These are phyloP conservation scores for Rutpela maculata DNA, from an alignment of 2,888 invertebrate species.

Conservation along the genomic window DNA sequence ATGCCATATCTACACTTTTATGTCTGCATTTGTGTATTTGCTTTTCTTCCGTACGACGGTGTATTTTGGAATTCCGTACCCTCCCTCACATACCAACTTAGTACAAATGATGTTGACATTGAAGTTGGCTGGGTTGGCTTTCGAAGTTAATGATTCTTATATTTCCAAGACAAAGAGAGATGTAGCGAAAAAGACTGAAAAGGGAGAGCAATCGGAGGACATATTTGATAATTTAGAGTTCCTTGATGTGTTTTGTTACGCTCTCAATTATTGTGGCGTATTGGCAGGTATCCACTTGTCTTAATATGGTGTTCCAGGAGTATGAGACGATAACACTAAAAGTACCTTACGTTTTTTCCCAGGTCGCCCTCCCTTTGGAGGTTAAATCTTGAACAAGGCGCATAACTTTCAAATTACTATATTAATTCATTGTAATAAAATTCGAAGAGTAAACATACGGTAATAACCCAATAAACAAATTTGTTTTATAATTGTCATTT, in stretches of 20 bases:
- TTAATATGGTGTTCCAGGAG: too few species aligned
- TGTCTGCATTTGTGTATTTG: slow-evolving; percentile 91
- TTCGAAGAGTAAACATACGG: too few species aligned
- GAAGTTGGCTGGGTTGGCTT: slow-evolving; percentile 92
- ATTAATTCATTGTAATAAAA: too few species aligned
- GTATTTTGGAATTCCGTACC: slow-evolving; percentile 85
- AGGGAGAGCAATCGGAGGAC: slow-evolving; percentile 70
- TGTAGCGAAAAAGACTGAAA: slow-evolving; percentile 67
- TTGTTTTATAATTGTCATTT: too few species aligned
- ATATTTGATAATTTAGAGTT: slow-evolving; percentile 72
- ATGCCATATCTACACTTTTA: slow-evolving; percentile 86
- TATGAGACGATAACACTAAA: too few species aligned
- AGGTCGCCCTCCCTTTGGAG: too few species aligned
- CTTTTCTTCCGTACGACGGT: slow-evolving; percentile 89
- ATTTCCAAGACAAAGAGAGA: slow-evolving; percentile 74
- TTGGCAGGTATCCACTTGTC: slow-evolving; percentile 83
- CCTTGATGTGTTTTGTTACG: slow-evolving; percentile 88
- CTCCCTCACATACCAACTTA: slow-evolving; percentile 91
- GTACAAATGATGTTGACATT: slow-evolving; percentile 95
- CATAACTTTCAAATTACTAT: too few species aligned
- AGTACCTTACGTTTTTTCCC: too few species aligned
- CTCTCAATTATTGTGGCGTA: slow-evolving; percentile 93
- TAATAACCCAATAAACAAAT: too few species aligned
- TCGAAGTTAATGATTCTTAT: slow-evolving; percentile 88
- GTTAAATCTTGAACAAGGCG: too few species aligned